These are phyloP conservation scores for Prolemur simus DNA, from an alignment of 2,113 vertebrate species.

Conservation along the genomic window DNA sequence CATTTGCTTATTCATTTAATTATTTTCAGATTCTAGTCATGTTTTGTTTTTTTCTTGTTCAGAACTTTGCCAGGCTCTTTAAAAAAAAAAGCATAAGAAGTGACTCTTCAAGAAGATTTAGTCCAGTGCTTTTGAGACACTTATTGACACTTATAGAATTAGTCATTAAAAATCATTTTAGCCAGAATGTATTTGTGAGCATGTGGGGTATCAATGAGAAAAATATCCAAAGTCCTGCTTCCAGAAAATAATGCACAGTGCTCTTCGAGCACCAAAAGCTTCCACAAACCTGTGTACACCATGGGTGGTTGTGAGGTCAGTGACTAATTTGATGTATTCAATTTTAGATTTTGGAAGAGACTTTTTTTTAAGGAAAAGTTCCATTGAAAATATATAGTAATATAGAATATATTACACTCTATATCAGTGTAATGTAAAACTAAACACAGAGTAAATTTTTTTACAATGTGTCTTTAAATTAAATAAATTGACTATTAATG, in stretches of 20 bases:
- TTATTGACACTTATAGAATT: not conserved
- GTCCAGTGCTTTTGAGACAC: not conserved
- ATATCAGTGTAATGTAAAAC: not conserved
- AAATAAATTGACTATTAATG: not conserved
- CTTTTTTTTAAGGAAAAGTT: not conserved
- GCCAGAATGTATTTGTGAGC: not conserved
- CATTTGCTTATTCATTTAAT: not conserved
- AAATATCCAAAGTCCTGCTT: not conserved
- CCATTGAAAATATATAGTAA: not conserved
- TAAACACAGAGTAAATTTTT: not conserved
- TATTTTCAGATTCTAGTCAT: not conserved
- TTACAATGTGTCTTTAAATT: not conserved
- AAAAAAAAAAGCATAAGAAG: not conserved
- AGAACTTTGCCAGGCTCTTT: not conserved
- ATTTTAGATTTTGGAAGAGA: not conserved
- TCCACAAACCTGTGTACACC: not conserved
- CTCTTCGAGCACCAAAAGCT: not conserved
- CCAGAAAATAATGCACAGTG: not conserved
- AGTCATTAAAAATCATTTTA: not conserved
- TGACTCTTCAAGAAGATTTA: not conserved
- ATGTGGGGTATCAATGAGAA: not conserved
- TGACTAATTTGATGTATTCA: not conserved
- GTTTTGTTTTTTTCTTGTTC: not conserved
- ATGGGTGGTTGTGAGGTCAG: not conserved
- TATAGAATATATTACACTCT: not conserved